Conservation (phyloP, 2,888 invertebrate species). For the Tetrapedia diversipes region DNA sequence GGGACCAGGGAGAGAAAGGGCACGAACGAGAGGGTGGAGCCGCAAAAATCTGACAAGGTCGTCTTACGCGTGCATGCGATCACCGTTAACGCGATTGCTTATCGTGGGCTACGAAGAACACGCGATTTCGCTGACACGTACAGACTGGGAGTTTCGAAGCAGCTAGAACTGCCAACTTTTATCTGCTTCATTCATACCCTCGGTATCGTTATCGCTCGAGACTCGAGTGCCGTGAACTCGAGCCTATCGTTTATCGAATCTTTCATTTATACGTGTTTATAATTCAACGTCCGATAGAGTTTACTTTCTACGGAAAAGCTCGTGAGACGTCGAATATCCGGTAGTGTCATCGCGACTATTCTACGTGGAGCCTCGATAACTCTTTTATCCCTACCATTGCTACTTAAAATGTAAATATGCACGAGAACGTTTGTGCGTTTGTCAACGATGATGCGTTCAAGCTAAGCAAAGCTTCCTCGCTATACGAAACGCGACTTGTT, state of each 20-base stretch:
- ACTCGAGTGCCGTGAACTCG: too few species aligned
- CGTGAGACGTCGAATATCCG: too few species aligned
- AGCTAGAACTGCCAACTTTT: too few species aligned
- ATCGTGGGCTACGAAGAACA: neutral
- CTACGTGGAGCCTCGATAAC: conserved; percentile 1
- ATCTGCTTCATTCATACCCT: too few species aligned
- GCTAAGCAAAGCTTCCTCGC: conserved; percentile 15
- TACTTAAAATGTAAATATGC: conserved; percentile 49
- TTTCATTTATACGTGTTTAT: too few species aligned
- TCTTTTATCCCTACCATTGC: conserved; percentile 10
- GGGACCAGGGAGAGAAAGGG: neutral
- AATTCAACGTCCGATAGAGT: too few species aligned
- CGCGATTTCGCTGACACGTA: too few species aligned
- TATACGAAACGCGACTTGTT: too few species aligned
- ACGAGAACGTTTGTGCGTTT: conserved; percentile 34
- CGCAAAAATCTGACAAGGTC: conserved; percentile 44
- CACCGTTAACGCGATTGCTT: conserved; percentile 11
- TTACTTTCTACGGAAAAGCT: too few species aligned
- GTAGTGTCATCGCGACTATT: neutral
- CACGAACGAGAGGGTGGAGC: conserved; percentile 11
- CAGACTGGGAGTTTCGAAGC: too few species aligned
- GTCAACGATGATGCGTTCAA: conserved; percentile 35
- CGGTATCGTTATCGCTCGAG: too few species aligned
- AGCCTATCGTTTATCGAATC: too few species aligned
- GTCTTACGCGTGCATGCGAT: conserved; percentile 24